Evolutionary conservation across 2,888 invertebrate species (phyloP), one percentile per base, ranked within the genome.

Genomic region (Drosophila multiciliata): DNA sequence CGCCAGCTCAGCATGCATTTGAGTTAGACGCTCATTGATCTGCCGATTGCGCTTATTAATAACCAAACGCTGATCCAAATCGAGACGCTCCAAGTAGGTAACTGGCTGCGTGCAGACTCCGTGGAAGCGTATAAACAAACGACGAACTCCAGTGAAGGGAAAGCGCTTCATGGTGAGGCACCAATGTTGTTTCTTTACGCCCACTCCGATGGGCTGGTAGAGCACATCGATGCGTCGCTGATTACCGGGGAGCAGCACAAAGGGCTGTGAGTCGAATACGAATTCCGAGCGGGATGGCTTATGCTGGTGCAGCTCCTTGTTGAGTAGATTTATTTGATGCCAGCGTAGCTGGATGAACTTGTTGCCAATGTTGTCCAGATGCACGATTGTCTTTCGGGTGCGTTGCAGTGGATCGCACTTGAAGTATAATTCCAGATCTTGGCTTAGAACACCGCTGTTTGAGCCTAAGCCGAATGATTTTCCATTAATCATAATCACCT

Each of bases 401-500:
- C 72, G 78, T 20, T 87, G 75, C 35, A 80, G 81, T 0, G 92
- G 91, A 20, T 83, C 75, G 48, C 91, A 90, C 1, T 75, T 45
- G n/a, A 91, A 87, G 17, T 29, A 11, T 0, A 87, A 2, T 2
- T 78, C n/a, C 0, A 83, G 5, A 0, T 75, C 63, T 4, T 77
- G 63, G 33, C 52, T 73, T 23, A 78, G 50, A 0, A 61, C 5
- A 23, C 75, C 75, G 0, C 62, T 68, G 11, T 54, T 66, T 0
- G 65, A 48, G 1, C 67, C 62, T 36, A 75, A 73, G 4, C 73
- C 64, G 11, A 58, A 73, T 1, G 59, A 0, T 2, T 45, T 23
- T 1, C 90, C 92, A 58, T 91, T 92, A 45, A 91, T 74, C 29
- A 66, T 69, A 0, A 92, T 38, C 0, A 76, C 76, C 54, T 89